Percentiles rank a stretch among this genome's conserved stretches.
Evolutionary conservation across 1,140 invertebrate species (phyloP).

Genomic region (Ephestia elutella): DNA sequence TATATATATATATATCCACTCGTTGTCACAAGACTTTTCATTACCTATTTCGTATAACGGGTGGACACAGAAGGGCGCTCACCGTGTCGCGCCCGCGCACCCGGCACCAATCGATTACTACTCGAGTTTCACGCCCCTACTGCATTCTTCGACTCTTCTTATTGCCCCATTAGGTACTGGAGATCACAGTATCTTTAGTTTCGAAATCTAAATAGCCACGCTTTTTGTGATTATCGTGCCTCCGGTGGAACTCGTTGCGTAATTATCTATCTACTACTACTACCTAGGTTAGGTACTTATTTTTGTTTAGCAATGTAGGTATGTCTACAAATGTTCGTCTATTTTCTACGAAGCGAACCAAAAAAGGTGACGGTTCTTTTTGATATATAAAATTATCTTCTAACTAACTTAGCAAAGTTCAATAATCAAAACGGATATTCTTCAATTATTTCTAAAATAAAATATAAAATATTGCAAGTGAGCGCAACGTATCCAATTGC

Average conservation of each 20-base stretch:
- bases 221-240: conserved; percentile 3
- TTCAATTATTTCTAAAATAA: not conserved
- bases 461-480: conserved; percentile 19
- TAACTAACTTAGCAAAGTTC: no score
- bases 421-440: no score
- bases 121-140: conserved; percentile 38
- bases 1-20: no score
- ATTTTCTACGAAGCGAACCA: no score
- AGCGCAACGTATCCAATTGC: conserved; percentile 10
- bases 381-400: no score
- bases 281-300: not conserved
- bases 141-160: conserved; percentile 45
- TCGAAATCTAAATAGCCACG: not conserved
- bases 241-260: not conserved
- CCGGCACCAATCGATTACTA: conserved; percentile 52
- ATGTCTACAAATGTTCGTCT: no score
- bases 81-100: conserved; percentile 39
- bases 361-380: no score
- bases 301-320: no score
- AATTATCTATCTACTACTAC: not conserved
- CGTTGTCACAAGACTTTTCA: not conserved
- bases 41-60: not conserved
- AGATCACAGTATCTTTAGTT: conserved; percentile 15
- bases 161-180: conserved; percentile 16
- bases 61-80: not conserved